Conservation (phyloP, 2,888 invertebrate genomes). For the Oxyscelio sp. region DNA sequence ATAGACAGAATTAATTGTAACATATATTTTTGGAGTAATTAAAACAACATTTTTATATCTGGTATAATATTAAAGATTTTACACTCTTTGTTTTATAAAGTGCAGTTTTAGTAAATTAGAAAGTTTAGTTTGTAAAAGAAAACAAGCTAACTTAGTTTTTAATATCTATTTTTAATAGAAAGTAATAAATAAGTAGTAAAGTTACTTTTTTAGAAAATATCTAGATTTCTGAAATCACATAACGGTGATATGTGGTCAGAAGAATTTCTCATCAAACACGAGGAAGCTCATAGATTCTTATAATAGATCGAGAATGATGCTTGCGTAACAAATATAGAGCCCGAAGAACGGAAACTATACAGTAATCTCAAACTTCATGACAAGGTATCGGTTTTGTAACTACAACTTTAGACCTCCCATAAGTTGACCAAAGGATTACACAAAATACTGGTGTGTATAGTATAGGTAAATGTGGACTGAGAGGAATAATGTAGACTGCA, state of each 20-base stretch:
- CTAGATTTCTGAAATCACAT: too few relatives aligned
- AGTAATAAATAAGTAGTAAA: too few relatives aligned
- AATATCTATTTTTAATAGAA: too few relatives aligned
- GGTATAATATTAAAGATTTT: too few relatives aligned
- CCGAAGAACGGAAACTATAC: conserved; percentile 56
- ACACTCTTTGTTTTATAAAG: too few relatives aligned
- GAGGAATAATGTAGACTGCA: conserved; percentile 1
- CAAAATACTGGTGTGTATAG: conserved; percentile 43
- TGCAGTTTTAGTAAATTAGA: too few relatives aligned
- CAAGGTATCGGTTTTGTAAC: conserved; percentile 66
- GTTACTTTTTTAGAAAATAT: too few relatives aligned
- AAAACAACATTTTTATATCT: too few relatives aligned
- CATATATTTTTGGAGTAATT: too few relatives aligned
- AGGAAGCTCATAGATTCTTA: conserved; percentile 15
- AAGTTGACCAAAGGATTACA: conserved; percentile 71
- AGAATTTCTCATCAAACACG: conserved; percentile 33
- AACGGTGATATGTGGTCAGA: neutral
- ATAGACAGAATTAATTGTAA: too few relatives aligned
- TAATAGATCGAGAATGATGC: conserved; percentile 56
- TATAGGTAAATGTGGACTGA: neutral
- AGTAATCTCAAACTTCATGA: conserved; percentile 66
- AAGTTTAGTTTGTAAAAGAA: too few relatives aligned
- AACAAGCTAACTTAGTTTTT: too few relatives aligned
- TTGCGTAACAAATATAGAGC: conserved; percentile 57
- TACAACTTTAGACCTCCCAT: conserved; percentile 61